phyloP scores from a whole-genome alignment of 1,140 invertebrate genomes.

The Arctopsyche grandis region DNA sequence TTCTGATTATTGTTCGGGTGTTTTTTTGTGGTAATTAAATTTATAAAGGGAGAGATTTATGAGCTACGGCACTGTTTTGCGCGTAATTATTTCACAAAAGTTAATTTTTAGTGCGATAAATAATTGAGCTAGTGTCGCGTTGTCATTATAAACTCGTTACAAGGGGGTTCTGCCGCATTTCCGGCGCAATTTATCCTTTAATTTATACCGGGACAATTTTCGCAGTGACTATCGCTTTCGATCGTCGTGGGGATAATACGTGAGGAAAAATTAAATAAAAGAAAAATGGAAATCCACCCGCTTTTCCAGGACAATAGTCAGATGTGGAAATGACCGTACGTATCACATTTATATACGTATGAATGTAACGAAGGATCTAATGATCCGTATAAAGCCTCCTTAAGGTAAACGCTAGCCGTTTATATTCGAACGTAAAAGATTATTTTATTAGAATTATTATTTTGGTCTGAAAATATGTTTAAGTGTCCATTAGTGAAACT shows the following conservation, averaged over 20 bases:
- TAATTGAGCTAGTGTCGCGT: slow-evolving; percentile 12
- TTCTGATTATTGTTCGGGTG: neutral
- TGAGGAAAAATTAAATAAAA: no score
- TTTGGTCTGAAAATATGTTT: neutral
- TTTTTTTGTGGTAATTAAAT: neutral
- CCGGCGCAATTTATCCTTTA: neutral
- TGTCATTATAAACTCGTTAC: slow-evolving; percentile 13
- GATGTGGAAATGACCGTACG: neutral
- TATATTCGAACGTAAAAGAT: neutral
- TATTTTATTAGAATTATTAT: neutral
- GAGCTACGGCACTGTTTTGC: neutral
- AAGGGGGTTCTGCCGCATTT: neutral
- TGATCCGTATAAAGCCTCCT: slow-evolving; percentile 18
- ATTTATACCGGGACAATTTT: neutral
- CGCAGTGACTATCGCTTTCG: neutral
- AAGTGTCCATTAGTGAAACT: slow-evolving; percentile 1
- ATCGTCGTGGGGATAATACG: no score
- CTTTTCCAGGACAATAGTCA: slow-evolving; percentile 6
- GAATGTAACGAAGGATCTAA: slow-evolving; percentile 8
- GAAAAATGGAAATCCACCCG: no score
- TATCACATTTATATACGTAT: neutral
- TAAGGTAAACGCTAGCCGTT: neutral
- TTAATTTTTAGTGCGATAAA: neutral
- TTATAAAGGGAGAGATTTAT: neutral
- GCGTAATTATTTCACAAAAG: no score